Evolutionary conservation across 2,797 vertebrate species (phyloP).

Genomic region (Cryptoblepharus egeriae): DNA sequence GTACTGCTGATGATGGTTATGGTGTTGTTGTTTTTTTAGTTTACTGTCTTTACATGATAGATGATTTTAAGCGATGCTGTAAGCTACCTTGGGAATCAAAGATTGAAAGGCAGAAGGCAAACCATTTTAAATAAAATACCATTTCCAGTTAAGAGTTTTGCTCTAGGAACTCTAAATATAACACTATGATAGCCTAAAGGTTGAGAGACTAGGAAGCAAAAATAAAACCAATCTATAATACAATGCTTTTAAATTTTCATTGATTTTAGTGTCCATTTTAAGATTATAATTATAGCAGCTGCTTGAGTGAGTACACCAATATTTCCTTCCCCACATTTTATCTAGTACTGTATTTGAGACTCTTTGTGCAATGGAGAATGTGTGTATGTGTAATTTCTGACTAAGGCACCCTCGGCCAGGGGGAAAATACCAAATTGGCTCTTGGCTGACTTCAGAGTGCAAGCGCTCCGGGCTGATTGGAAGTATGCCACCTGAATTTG

Average conservation of each 20-base stretch:
- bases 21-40: background rate
- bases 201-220: background rate
- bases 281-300: background rate
- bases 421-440: background rate
- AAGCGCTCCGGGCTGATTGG: background rate
- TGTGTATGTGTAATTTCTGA: background rate
- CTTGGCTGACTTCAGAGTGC: background rate
- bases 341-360: background rate
- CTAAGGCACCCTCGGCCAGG: background rate
- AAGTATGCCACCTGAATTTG: background rate
- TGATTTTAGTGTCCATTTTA: background rate
- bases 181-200: background rate
- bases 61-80: background rate
- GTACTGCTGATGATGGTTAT: background rate
- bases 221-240: background rate
- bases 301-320: background rate
- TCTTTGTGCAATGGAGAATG: background rate
- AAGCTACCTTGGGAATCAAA: background rate
- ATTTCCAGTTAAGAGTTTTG: background rate
- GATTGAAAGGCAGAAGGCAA: background rate
- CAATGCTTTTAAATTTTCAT: background rate
- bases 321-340: background rate
- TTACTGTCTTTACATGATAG: background rate
- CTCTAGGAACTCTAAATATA: background rate
- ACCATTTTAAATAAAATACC: background rate